Base-by-base conservation (phyloP, 2,113 vertebrate species). In the Mus musculus region DNA sequence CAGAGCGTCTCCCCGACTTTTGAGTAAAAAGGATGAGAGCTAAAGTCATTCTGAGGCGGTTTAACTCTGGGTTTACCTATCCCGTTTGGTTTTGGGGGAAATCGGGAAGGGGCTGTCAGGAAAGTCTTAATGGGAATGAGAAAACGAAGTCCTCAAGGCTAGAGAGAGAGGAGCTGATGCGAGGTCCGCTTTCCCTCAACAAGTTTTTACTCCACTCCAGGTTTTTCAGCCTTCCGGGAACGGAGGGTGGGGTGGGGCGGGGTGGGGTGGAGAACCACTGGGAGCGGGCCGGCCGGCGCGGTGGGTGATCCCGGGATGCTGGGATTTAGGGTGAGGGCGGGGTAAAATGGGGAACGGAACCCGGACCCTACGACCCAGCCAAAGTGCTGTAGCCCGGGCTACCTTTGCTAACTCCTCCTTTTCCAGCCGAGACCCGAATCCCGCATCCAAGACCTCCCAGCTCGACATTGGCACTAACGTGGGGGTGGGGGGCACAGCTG, bases 401-500 rank as follows among this genome's bases (percentile, higher is more conserved):
- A 42, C 67, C 72, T 97, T 95, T 95, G 88, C 95, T 93, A 95
- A 95, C 94, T 88, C 96, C 94, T 97, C 92, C 97, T 97, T 97
- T 96, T 94, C 94, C 59, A 67, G 80, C n/a, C 17, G 65, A 92
- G 92, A 65, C 77, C 76, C 52, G 56, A 81, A 61, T 87, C 90
- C 95, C 59, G 73, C 97, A 96, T 94, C 94, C 97, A 90, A 95
- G 97, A 97, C 98, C 97, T 97, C 96, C 98, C 97, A 98, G 93
- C 93, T 96, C 92, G 97, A 96, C 97, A 95, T 86, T 97, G 97
- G 97, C 97, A 96, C 86, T 89, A 33, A 24, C 4, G 59, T 63
- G 98, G 82, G 90, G 52, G 77, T 86, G 12, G 93, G 96, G 91
- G 94, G 86, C 98, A 98, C 99, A 99, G 99, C 99, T 99, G 99